These are phyloP conservation scores for Drosophila carrolli DNA, from an alignment of 1,140 invertebrate species.

Conservation along the genomic window DNA sequence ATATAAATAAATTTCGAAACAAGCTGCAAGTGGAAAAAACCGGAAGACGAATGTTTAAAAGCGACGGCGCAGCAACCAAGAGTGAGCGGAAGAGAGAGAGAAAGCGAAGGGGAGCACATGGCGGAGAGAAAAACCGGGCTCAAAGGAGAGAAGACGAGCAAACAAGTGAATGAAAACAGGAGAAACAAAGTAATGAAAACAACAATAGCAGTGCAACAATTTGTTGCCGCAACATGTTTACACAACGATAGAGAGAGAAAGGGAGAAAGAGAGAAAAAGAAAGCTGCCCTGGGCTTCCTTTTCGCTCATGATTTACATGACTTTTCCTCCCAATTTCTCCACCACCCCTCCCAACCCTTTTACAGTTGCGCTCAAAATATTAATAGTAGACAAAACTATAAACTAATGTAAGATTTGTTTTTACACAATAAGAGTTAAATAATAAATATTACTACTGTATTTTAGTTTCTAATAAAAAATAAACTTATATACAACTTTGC, in stretches of 20 bases:
- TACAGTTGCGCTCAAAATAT: not conserved
- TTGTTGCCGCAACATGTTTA: slow-evolving; percentile 63
- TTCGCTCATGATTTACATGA: not conserved
- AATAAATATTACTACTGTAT: no score
- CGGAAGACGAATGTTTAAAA: slow-evolving; percentile 35
- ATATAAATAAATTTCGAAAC: not conserved
- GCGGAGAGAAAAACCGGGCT: slow-evolving; percentile 36
- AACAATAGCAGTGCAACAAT: slow-evolving; percentile 68
- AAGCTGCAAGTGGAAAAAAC: slow-evolving; percentile 37
- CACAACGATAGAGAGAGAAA: not conserved
- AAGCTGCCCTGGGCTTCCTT: slow-evolving; percentile 6
- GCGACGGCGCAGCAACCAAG: slow-evolving; percentile 27
- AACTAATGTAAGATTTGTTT: no score
- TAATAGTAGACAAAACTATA: not conserved
- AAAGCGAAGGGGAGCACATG: not conserved
- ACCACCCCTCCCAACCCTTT: not conserved
- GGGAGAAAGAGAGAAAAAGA: not conserved
- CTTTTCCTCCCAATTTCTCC: not conserved
- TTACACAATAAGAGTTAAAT: no score
- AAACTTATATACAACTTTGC: no score
- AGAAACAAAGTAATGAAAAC: slow-evolving; percentile 12
- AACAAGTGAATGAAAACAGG: slow-evolving; percentile 67
- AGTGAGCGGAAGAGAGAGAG: slow-evolving; percentile 1
- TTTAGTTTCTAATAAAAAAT: no score
- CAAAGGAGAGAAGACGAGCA: slow-evolving; percentile 14